Percentiles rank a stretch among this genome's conserved stretches.
Evolutionary conservation across 2,888 invertebrate species (phyloP).

Genomic region (Saturnia japonica): DNA sequence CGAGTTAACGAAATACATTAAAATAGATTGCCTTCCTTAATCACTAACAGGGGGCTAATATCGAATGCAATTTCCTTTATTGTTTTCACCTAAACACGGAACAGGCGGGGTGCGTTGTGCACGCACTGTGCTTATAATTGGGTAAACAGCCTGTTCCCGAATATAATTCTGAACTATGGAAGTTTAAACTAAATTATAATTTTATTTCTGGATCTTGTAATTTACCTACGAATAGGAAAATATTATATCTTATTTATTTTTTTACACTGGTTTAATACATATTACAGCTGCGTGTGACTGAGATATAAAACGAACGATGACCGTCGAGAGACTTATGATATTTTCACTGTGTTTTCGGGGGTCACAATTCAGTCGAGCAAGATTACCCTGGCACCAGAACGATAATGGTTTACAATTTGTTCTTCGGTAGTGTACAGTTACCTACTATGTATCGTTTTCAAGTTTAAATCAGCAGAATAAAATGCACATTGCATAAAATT

Average conservation of each 20-base stretch:
- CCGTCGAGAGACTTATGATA: background rate
- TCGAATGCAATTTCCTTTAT: slow-evolving; percentile 59
- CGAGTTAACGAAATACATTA: slow-evolving; percentile 37
- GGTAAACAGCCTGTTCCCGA: slow-evolving; percentile 30
- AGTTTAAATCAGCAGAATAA: background rate
- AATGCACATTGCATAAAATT: background rate
- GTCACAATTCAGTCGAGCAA: background rate
- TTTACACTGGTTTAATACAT: background rate
- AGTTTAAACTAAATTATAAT: no score
- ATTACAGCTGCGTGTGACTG: no score
- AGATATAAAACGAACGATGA: no score
- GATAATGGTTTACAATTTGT: background rate
- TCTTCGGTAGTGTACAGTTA: background rate
- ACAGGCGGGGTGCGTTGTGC: slow-evolving; percentile 43
- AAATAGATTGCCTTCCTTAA: slow-evolving; percentile 57
- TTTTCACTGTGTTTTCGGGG: background rate
- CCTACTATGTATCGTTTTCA: background rate
- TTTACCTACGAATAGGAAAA: no score
- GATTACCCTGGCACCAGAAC: background rate
- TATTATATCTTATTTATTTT: no score
- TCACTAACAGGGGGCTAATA: slow-evolving; percentile 46
- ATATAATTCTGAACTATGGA: slow-evolving; percentile 7
- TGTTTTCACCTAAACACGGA: slow-evolving; percentile 49
- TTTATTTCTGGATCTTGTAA: no score
- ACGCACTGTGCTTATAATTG: slow-evolving; percentile 37